phyloP scores from a whole-genome alignment of 2,797 vertebrate genomes.

The Semaprochilodus insignis region DNA sequence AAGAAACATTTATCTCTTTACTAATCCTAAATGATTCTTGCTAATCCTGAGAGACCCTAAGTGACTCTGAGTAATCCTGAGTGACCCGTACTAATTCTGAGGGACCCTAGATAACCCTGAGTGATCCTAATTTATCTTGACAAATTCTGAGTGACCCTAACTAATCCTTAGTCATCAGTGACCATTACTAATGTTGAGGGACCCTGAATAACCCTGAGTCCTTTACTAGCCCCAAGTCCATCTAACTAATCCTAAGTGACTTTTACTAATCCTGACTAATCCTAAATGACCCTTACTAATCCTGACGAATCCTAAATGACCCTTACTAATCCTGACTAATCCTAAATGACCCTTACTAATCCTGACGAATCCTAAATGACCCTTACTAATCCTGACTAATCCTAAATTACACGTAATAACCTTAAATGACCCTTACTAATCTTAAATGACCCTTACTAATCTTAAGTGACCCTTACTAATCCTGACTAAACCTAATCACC shows the following conservation, averaged over 20 bases:
- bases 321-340: neutral
- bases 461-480: neutral
- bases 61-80: no score
- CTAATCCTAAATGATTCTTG: no score
- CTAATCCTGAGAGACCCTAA: no score
- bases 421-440: neutral
- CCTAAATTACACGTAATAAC: neutral
- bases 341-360: neutral
- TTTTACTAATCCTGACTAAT: neutral
- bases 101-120: no score
- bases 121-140: no score
- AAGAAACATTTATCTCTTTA: no score
- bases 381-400: neutral
- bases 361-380: neutral
- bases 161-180: no score
- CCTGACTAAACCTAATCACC: no score
- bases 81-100: no score
- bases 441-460: neutral
- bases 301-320: neutral
- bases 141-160: no score
- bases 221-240: no score
- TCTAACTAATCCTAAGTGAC: neutral
- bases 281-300: neutral
- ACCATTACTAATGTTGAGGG: neutral
- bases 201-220: no score